These are phyloP conservation scores for Berghia stephanieae DNA, from an alignment of 1,140 invertebrate species.

Conservation along the genomic window DNA sequence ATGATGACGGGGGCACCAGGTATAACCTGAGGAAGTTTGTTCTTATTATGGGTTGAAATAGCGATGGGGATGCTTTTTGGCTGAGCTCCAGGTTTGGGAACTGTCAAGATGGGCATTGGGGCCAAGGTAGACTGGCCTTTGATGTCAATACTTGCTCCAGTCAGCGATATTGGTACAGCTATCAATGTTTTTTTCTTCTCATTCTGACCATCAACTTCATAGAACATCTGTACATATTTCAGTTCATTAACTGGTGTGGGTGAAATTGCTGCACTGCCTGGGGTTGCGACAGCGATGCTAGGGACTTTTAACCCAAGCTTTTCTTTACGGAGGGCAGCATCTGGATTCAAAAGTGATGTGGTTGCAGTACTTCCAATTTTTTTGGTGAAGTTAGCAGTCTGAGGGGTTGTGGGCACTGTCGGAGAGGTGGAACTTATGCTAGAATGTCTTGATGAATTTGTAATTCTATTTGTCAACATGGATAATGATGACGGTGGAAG, in stretches of 20 bases:
- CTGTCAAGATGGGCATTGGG: not conserved
- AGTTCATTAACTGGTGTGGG: not conserved
- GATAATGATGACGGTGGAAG: no score
- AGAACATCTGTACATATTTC: no score
- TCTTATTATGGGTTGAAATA: not conserved
- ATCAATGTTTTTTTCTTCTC: slow-evolving; percentile 14
- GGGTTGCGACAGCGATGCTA: not conserved
- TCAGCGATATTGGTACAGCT: slow-evolving; percentile 10
- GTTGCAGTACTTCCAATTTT: no score
- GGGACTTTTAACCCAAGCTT: slow-evolving; percentile 11
- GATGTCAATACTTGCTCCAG: not conserved
- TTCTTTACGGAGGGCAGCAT: not conserved
- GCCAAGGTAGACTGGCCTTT: slow-evolving; percentile 5
- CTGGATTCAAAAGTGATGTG: no score
- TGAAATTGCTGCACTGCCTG: not conserved
- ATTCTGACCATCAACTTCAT: no score
- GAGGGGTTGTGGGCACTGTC: no score
- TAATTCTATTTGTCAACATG: no score
- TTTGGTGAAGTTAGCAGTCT: no score
- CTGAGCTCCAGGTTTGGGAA: not conserved
- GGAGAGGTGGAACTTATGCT: no score
- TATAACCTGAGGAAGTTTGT: not conserved
- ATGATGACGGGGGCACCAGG: no score
- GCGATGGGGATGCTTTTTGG: not conserved
- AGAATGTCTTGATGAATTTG: no score